Evolutionary conservation across 2,888 invertebrate species (phyloP), one percentile per base, ranked within the genome.

Genomic region (Vesta saturnalis): DNA sequence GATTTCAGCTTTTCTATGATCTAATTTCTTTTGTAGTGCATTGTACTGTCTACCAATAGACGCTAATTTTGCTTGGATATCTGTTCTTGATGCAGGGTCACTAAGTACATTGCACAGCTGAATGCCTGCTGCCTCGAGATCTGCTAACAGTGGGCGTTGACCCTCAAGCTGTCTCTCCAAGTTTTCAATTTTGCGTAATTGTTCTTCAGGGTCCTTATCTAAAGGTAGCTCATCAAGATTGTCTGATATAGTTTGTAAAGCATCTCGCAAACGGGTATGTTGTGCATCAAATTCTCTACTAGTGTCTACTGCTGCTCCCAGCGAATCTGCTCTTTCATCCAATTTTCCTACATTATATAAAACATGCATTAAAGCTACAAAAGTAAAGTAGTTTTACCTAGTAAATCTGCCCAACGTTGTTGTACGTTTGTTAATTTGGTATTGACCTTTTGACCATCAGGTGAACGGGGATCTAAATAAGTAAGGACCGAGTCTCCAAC

Each of bases 211-310:
- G 80, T 95, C 94, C 76, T 92, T 90, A 80, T 95, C 92, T 67
- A 89, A 84, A 10, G 93, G 90, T 16, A 96, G 85, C 60, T 93
- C 91, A 76, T 97, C 97, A 67, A 97, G 85, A 76, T 93, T 92
- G 77, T 97, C 96, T 23, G 92, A 91, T 76, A 97, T 94, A 68
- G 90, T 91, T 80, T 94, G 94, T 56, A 97, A 83, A n/a, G 96
- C 95, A 81, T 94, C 94, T 15, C 93, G 88, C 4, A 98, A 86
- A 0, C 95, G 88, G 65, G 93, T 90, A 2, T 96, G 87, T 1
- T 93, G 94, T 0, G 95, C 94, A 84, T 96, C 96, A 83, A 97
- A 97, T 84, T 97, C 96, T 66, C 95, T 90, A 59, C 95, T 94
- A 6, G 96, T 94, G 77, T 96, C 96, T 1, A 94, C 95, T 0